Evolutionary conservation across 2,797 vertebrate species (phyloP).

Genomic region (Corythornis leucogaster): DNA sequence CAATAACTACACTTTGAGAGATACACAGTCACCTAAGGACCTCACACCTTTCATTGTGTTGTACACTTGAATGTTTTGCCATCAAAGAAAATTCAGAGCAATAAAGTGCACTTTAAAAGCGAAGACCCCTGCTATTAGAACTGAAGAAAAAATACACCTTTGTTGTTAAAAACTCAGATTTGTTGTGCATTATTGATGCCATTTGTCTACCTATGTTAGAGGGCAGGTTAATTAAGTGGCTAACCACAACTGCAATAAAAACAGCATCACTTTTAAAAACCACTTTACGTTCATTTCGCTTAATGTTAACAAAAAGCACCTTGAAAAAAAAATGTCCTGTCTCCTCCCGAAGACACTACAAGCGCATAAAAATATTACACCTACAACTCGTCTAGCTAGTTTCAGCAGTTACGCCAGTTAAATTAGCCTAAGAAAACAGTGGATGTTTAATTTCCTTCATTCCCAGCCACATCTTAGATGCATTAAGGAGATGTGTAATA

Average conservation of each 20-base stretch:
- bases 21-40: fast-evolving
- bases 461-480: background rate
- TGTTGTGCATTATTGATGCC: background rate
- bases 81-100: background rate
- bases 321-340: background rate
- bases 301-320: background rate
- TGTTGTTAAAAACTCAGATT: background rate
- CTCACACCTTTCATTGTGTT: fast-evolving
- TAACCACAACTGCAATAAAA: background rate
- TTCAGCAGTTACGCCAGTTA: background rate
- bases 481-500: background rate
- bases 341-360: background rate
- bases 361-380: background rate
- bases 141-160: background rate
- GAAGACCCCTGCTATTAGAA: background rate
- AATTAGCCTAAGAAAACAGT: background rate
- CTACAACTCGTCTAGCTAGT: background rate
- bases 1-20: background rate
- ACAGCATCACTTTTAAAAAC: background rate
- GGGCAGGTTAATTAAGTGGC: background rate
- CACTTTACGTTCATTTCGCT: background rate
- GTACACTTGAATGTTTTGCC: background rate
- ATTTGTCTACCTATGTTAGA: background rate
- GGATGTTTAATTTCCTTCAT: background rate
- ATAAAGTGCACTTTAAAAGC: background rate